phyloP scores from a whole-genome alignment of 2,113 vertebrate species.

The Serranochromis macrocephalus region DNA sequence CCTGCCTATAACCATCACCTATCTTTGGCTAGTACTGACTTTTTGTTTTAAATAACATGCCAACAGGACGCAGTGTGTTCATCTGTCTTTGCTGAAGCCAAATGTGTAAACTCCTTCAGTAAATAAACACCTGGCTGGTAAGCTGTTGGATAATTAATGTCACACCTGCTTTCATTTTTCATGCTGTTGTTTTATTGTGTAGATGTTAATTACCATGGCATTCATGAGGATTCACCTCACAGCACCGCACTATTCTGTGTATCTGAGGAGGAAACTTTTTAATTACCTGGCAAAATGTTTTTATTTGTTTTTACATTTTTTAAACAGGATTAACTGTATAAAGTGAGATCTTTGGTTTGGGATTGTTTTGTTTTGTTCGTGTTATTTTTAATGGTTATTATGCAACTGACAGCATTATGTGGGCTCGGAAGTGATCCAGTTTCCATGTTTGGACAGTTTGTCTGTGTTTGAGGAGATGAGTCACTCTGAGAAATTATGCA shows the following conservation, averaged over 20 bases:
- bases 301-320: background rate
- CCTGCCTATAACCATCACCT: background rate
- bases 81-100: constrained; percentile 27
- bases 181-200: constrained; percentile 11
- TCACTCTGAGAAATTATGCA: background rate
- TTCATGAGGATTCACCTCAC: constrained; percentile 5
- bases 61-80: background rate
- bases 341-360: background rate
- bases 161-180: constrained; percentile 27
- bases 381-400: background rate
- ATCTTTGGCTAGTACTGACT: background rate
- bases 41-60: constrained; percentile 19
- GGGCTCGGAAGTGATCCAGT: background rate
- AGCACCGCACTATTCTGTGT: background rate
- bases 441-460: background rate
- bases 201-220: constrained; percentile 36
- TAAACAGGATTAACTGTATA: background rate
- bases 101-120: background rate
- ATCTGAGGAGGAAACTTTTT: background rate
- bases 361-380: background rate
- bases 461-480: background rate
- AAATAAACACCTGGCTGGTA: constrained; percentile 33
- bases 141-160: constrained; percentile 34
- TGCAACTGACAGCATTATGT: background rate
- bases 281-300: background rate